Conservation (phyloP, 2,113 vertebrate genomes). For the Orycteropus afer region DNA sequence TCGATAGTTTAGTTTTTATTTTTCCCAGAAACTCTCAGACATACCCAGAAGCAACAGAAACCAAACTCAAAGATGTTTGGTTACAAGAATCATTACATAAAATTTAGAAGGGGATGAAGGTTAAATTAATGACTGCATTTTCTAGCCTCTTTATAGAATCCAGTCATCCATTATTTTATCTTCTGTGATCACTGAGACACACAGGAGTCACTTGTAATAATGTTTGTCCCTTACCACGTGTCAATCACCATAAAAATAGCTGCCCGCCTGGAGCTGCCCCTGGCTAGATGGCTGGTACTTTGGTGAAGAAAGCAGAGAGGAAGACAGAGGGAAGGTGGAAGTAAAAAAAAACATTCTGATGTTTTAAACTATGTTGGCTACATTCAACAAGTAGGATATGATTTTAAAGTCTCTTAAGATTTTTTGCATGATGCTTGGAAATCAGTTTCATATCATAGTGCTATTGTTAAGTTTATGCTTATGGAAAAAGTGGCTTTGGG, state of each 20-base stretch:
- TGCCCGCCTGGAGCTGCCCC: background rate
- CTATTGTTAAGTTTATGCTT: background rate
- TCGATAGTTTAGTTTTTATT: background rate
- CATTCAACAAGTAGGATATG: background rate
- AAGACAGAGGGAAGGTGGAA: background rate
- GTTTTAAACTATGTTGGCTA: background rate
- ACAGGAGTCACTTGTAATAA: background rate
- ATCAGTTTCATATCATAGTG: background rate
- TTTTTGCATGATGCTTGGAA: background rate
- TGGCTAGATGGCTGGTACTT: background rate
- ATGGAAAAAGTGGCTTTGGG: background rate
- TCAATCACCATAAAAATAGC: background rate
- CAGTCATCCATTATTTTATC: background rate
- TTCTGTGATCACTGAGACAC: background rate
- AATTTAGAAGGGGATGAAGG: background rate
- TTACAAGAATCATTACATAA: background rate
- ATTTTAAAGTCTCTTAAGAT: constrained; percentile 3
- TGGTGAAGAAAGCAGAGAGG: background rate
- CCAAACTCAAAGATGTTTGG: background rate
- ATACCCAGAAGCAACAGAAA: background rate
- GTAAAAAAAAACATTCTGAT: background rate
- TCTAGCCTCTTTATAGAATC: background rate
- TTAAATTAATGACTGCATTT: background rate
- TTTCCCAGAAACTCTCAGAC: background rate
- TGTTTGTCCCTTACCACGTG: background rate